These are phyloP conservation scores for Antigone vipio DNA, from an alignment of 2,113 vertebrate genomes.

Conservation along the genomic window DNA sequence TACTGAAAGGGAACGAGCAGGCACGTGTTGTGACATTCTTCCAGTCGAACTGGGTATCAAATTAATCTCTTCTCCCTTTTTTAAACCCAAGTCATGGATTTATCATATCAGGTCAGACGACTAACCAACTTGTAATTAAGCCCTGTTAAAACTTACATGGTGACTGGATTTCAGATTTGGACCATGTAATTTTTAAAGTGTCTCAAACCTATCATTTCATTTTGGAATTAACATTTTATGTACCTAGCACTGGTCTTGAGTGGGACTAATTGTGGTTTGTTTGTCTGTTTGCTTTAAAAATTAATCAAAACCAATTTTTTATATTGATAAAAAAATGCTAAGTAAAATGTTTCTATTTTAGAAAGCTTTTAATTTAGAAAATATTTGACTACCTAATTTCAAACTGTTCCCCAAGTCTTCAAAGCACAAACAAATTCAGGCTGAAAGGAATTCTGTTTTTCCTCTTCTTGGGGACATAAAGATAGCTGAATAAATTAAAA, in stretches of 20 bases:
- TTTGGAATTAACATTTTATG: background rate
- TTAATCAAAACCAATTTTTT: background rate
- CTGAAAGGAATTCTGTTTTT: background rate
- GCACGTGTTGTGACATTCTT: background rate
- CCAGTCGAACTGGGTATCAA: background rate
- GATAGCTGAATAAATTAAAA: constrained; percentile 2
- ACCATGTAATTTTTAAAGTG: background rate
- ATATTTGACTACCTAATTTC: background rate
- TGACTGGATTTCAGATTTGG: background rate
- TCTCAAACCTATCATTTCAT: background rate
- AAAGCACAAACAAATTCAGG: background rate
- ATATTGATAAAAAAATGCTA: background rate
- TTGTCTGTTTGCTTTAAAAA: background rate
- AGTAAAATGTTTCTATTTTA: background rate
- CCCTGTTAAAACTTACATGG: background rate
- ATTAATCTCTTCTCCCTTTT: background rate
- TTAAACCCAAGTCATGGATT: background rate
- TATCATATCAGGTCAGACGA: background rate
- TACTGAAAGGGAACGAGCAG: background rate
- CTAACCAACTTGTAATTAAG: background rate
- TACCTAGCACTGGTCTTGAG: background rate
- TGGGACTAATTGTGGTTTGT: background rate
- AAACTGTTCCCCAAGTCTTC: background rate
- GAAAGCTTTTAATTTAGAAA: background rate
- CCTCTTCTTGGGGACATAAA: background rate